A percentile compares a stretch with the other conserved stretches of the same genome.
phyloP scores from a whole-genome alignment of 1,140 invertebrate species.

The Bombus affinis region DNA sequence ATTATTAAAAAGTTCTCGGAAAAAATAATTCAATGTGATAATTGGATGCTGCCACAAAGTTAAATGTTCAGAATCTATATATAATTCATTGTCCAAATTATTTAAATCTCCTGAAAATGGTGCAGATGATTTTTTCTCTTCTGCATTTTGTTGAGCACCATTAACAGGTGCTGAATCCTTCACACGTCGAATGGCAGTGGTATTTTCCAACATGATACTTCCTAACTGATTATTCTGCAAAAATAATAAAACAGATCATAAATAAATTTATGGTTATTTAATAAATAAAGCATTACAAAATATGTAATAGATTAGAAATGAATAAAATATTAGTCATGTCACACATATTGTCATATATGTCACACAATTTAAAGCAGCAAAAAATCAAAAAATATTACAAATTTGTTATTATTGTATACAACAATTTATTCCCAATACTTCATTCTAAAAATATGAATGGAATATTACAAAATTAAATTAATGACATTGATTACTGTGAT shows the following conservation, averaged over 20 bases:
- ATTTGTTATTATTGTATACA: no score
- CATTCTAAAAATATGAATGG: background rate
- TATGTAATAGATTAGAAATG: conserved; percentile 11
- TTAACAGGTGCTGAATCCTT: conserved; percentile 76
- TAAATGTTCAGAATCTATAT: conserved; percentile 85
- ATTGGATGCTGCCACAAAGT: conserved; percentile 95
- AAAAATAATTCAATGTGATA: conserved; percentile 92
- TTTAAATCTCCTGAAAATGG: conserved; percentile 52
- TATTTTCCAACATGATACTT: conserved; percentile 75
- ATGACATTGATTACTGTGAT: conserved; percentile 1
- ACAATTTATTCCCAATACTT: no score
- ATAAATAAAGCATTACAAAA: conserved; percentile 1
- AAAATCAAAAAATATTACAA: background rate
- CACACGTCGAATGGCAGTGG: conserved; percentile 73
- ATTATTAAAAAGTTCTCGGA: conserved; percentile 88
- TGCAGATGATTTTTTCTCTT: conserved; percentile 50
- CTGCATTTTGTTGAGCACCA: conserved; percentile 70
- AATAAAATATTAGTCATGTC: background rate
- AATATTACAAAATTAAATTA: background rate
- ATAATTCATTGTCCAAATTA: conserved; percentile 57
- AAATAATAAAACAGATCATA: conserved; percentile 19
- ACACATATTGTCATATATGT: background rate
- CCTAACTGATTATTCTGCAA: conserved; percentile 74
- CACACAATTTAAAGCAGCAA: background rate
- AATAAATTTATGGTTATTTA: background rate